Conservation (phyloP, 2,888 invertebrate species). For the Willowsia nigromaculata region DNA sequence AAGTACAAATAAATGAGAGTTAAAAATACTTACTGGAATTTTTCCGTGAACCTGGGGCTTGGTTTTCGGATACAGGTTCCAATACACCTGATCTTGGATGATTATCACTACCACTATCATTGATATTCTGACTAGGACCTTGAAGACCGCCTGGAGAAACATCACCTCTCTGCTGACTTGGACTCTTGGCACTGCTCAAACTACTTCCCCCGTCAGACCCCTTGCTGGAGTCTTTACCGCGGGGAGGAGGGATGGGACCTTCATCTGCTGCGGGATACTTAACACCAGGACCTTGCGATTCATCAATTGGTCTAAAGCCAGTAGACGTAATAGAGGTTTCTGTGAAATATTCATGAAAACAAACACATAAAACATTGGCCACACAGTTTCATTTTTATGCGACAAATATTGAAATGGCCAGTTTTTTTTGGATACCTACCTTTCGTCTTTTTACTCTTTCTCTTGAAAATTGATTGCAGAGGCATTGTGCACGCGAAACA, state of each 20-base stretch:
- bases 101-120: background rate
- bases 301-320: conserved; percentile 1
- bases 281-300: background rate
- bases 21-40: background rate
- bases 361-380: background rate
- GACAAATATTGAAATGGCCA: background rate
- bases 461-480: conserved; percentile 45
- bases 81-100: background rate
- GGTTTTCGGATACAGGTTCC: background rate
- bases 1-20: too few relatives aligned
- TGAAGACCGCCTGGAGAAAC: conserved; percentile 11
- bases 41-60: background rate
- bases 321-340: conserved; percentile 17
- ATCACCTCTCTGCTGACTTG: background rate
- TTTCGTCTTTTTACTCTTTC: conserved; percentile 67
- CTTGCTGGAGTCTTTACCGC: conserved; percentile 7
- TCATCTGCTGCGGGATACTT: background rate
- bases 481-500: conserved; percentile 75
- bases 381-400: too few relatives aligned
- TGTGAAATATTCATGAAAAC: background rate
- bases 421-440: conserved; percentile 52
- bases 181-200: conserved; percentile 1
- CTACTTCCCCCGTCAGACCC: conserved; percentile 32
- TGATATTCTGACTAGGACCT: conserved; percentile 54
- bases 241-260: conserved; percentile 11